Evolutionary conservation across 2,888 invertebrate species (phyloP).

Genomic region (Rhogogaster chlorosoma): DNA sequence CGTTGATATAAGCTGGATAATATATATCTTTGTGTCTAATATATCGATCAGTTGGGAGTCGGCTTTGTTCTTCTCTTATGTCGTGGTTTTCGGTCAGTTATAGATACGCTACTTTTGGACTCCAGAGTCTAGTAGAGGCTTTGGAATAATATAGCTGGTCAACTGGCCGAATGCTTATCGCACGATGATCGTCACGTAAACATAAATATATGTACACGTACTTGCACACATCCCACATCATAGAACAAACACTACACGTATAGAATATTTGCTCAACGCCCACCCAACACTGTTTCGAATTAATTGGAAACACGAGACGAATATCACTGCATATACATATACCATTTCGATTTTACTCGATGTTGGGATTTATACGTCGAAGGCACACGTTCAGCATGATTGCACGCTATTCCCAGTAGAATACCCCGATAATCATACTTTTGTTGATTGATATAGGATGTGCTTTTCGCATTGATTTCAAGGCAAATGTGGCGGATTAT

Average conservation of each 20-base stretch:
- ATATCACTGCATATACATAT: background rate
- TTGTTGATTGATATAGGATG: background rate
- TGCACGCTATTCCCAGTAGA: background rate
- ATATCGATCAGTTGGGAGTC: constrained; percentile 1
- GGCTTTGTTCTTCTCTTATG: background rate
- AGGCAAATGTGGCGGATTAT: background rate
- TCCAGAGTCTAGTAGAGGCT: background rate
- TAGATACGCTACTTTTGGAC: background rate
- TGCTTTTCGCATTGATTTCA: background rate
- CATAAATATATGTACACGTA: background rate
- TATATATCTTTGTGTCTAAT: background rate
- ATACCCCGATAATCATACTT: background rate
- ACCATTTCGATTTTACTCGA: background rate
- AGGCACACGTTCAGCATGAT: background rate
- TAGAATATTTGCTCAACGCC: constrained; percentile 11
- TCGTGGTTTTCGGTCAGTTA: background rate
- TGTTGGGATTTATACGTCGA: background rate
- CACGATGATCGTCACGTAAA: constrained; percentile 25
- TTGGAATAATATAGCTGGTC: background rate
- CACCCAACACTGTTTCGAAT: constrained; percentile 4
- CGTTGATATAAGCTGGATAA: background rate
- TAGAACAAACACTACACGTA: constrained; percentile 17
- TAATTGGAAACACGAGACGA: constrained; percentile 1
- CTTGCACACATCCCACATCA: background rate
- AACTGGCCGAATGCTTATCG: constrained; percentile 19